Base-by-base conservation (phyloP, 2,797 vertebrate genomes). In the Ctenochaetus hawaiiensis region DNA sequence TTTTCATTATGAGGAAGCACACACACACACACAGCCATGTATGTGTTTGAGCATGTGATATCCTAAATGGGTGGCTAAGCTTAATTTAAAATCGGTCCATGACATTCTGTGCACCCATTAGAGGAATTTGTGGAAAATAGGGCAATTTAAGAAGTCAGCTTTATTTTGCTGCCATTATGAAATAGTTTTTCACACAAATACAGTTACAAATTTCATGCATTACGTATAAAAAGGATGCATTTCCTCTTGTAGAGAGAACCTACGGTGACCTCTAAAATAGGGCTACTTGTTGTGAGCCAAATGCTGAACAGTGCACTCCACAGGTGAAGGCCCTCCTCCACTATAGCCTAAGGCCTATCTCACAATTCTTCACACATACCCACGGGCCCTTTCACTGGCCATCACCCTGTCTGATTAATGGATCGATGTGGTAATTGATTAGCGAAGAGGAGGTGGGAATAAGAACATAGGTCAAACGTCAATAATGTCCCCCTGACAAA, bases 341-440 rank as follows among this genome's bases (percentile, higher is more conserved):
- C 90, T 80, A 91, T 96, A 87, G 94, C 95, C 94, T 83, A 87
- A 89, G 94, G 95, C 95, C 64, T 66, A 53, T 89, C 89, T 47
- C 57, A 84, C 94, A 87, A 87, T 91, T 93, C 93, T 92, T 92
- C 92, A 94, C 93, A 91, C 90, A 91, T 95, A 96, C 96, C 94
- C 90, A 93, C 93, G 91, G 93, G 92, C 94, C 96, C 94, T 96
- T 97, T 97, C 96, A 94, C 96, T 95, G 95, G 96, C 96, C 95
- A 95, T 96, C 96, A 96, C 94, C 94, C 94, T 78, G 94, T 94
- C 96, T 97, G 97, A 98, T 98, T 96, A 98, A 97, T 98, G 96
- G 96, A 97, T 97, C 96, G 94, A 97, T 93, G 95, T 93, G 96
- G 96, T 97, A 97, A 99, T 96, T 98, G 97, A 99, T 98, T 98